Evolutionary conservation across 2,113 vertebrate species (phyloP).

Genomic region (Eclectus roratus): DNA sequence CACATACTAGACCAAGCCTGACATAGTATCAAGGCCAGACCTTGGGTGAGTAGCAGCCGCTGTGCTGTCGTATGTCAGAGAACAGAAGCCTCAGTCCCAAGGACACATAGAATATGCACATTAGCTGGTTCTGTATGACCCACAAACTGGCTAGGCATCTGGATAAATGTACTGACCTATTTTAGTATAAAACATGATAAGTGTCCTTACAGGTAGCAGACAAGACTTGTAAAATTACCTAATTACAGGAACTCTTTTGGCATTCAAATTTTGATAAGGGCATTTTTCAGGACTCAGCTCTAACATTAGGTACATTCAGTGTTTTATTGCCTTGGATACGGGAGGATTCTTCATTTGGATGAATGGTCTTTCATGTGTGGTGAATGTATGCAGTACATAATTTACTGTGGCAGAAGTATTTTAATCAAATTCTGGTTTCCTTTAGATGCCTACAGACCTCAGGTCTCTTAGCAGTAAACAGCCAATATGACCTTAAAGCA

Average conservation of each 20-base stretch:
- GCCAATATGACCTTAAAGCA: not conserved
- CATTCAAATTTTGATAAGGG: not conserved
- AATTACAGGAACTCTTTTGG: not conserved
- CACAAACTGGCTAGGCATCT: accelerated
- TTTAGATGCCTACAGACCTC: not conserved
- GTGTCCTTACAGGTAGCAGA: not conserved
- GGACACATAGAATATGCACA: not conserved
- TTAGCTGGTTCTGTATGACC: not conserved
- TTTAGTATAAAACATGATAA: not conserved
- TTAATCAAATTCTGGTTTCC: not conserved
- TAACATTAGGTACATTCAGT: not conserved
- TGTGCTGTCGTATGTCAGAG: not conserved
- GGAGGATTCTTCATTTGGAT: not conserved
- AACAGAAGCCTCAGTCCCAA: not conserved
- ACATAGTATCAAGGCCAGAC: not conserved
- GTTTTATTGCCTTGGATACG: not conserved
- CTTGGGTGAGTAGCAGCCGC: not conserved
- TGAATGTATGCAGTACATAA: not conserved
- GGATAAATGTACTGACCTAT: not conserved
- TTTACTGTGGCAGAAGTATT: not conserved
- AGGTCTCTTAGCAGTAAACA: not conserved
- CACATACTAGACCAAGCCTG: not conserved
- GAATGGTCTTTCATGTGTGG: not conserved
- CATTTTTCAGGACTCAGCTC: not conserved
- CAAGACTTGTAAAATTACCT: not conserved